These are phyloP conservation scores for Geotrupes spiniger DNA, from an alignment of 2,888 invertebrate species.

Conservation along the genomic window DNA sequence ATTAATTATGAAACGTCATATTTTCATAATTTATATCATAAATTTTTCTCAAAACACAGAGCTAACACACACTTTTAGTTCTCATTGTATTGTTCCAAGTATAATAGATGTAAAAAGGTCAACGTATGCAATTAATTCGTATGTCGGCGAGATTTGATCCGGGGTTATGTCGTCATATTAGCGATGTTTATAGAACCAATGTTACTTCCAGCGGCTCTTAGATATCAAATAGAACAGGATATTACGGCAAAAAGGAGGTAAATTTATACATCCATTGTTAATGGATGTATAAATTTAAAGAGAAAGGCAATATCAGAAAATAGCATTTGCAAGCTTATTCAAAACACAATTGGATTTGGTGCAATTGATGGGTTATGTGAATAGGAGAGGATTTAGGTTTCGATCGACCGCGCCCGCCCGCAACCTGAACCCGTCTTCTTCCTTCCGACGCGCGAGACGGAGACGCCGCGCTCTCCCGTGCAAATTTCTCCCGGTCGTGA, in stretches of 20 bases:
- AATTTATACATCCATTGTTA: conserved; percentile 7
- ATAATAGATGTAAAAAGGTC: too few species aligned
- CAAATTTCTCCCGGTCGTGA: background rate
- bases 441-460: background rate
- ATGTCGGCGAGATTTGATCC: too few species aligned
- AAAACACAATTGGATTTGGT: conserved; percentile 26
- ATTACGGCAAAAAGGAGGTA: conserved; percentile 1
- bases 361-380: conserved; percentile 25
- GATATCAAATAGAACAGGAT: too few species aligned
- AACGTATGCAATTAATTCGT: too few species aligned
- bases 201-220: too few species aligned
- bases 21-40: too few species aligned
- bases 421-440: background rate
- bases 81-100: too few species aligned
- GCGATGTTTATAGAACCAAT: too few species aligned
- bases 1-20: too few species aligned
- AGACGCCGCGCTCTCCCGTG: background rate
- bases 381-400: conserved; percentile 10
- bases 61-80: too few species aligned
- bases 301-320: conserved; percentile 17
- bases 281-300: conserved; percentile 9
- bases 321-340: conserved; percentile 21
- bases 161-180: too few species aligned
- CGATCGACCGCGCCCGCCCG: background rate
- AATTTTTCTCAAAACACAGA: too few species aligned